Percentiles rank a stretch among this genome's conserved stretches.
phyloP scores from a whole-genome alignment of 2,888 invertebrate species.

The Rhaphigaster nebulosa region DNA sequence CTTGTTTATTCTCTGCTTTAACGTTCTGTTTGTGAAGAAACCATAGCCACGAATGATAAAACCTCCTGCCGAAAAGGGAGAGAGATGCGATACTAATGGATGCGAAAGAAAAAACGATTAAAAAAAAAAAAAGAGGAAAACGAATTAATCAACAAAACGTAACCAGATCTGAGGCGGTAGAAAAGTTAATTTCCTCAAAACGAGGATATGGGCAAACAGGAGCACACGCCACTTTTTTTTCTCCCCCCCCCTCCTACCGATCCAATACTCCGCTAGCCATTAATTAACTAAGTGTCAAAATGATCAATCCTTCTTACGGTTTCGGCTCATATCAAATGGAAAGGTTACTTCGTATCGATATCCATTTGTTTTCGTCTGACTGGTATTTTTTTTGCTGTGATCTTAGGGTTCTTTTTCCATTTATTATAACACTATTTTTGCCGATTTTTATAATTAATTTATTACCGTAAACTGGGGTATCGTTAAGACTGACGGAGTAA shows the following conservation, averaged over 20 bases:
- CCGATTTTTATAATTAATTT: neutral
- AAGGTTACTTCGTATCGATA: neutral
- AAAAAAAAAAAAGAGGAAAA: conserved; percentile 36
- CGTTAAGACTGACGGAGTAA: too few relatives aligned
- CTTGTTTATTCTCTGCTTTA: neutral
- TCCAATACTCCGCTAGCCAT: neutral
- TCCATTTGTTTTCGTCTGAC: neutral
- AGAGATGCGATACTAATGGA: conserved; percentile 19
- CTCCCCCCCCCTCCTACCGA: neutral
- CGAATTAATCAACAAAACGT: conserved; percentile 58
- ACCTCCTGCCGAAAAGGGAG: conserved; percentile 1
- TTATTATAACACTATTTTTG: neutral
- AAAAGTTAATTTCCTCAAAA: conserved; percentile 59
- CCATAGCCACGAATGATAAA: neutral
- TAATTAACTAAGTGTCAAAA: conserved; percentile 54
- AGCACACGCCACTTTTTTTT: conserved; percentile 29
- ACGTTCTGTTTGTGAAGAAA: neutral
- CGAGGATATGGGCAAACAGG: conserved; percentile 40
- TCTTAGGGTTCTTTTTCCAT: neutral
- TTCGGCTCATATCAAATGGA: neutral
- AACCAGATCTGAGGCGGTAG: conserved; percentile 57
- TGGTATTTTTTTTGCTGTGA: neutral
- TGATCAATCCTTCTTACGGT: conserved; percentile 39
- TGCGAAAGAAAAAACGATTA: conserved; percentile 39
- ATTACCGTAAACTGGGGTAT: too few relatives aligned